Percentiles rank a stretch among this genome's conserved stretches.
Evolutionary conservation across 2,797 vertebrate genomes (phyloP).

Genomic region (Paratrypauchen microcephalus): DNA sequence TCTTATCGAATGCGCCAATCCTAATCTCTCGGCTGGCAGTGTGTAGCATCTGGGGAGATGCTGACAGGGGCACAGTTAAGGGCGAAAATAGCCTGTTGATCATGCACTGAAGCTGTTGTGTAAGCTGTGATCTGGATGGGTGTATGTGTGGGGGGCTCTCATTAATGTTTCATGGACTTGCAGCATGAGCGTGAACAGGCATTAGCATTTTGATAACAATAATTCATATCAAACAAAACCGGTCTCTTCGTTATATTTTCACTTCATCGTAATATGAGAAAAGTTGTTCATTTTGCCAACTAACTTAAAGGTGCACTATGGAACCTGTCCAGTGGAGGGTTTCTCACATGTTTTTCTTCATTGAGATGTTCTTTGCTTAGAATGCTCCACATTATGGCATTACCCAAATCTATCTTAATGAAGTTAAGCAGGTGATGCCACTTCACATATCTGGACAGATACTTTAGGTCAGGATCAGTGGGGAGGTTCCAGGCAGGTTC

Average conservation of each 20-base stretch:
- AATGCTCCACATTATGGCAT: too few species aligned
- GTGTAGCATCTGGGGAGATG: constrained; percentile 47
- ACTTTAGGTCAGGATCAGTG: too few species aligned
- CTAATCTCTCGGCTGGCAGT: constrained; percentile 27
- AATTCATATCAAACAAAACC: constrained; percentile 12
- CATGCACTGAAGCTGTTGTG: constrained; percentile 55
- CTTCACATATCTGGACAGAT: not conserved
- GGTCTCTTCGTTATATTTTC: not conserved
- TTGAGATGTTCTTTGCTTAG: too few species aligned
- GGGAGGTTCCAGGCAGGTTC: too few species aligned
- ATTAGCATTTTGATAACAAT: constrained; percentile 25
- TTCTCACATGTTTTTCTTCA: not conserved
- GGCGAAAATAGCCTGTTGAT: constrained; percentile 57
- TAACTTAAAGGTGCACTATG: not conserved
- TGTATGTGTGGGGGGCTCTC: constrained; percentile 32
- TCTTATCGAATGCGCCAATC: constrained; percentile 18
- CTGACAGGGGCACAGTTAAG: constrained; percentile 59
- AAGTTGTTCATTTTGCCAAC: not conserved
- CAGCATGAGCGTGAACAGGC: constrained; percentile 32
- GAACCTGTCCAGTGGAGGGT: too few species aligned
- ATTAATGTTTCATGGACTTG: constrained; percentile 55
- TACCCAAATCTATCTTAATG: too few species aligned
- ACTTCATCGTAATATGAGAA: not conserved
- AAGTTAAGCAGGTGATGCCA: not conserved
- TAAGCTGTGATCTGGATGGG: constrained; percentile 45